Base-by-base conservation (phyloP, 2,888 invertebrate species). In the Adelognathus sp. region DNA sequence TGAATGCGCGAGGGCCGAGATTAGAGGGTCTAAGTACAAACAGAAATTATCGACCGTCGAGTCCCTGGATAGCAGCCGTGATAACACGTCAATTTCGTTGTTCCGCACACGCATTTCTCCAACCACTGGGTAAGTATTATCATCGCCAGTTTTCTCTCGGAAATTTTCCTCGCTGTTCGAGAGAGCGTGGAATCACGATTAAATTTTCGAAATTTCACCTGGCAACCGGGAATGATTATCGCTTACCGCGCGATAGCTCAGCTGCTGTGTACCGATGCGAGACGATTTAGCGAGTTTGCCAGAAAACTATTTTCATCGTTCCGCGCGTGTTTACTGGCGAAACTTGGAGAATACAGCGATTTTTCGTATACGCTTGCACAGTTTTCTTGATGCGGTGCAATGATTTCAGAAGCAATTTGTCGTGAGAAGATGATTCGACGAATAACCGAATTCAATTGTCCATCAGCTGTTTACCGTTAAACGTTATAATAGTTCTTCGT, bases 231-330 rank as follows among this genome's bases (percentile, higher is more conserved):
- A 16, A 39, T 63, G 50, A 52, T 58, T 58, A 60, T 71, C 54
- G 63, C 50, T 61, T 29, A 31, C 33, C 9, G 24, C 7, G n/a
- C n/a, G 24, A 21, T 4, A 29, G 41, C 27, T 33, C 27, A 29
- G 27, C 56, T 31, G 16, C 52, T 56, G 24, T 61, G 41, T 33
- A 11, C n/a, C 33, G 14, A 33, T 11, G 7, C 54, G 14, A 36
- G 44, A 63, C 54, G 39, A 21, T 66, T 36, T 7, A 4, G 24
- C 66, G 16, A 14, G 76, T 44, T 60, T 72, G 71, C 71, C 71
- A 67, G 71, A 76, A 76, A 67, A 76, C 71, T 76, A 76, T 76
- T 76, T 76, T 67, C 60, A 71, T 66, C 76, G 31, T 11, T n/a
- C n/a, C n/a, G n/a, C n/a, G 31, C 27, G 50, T 63, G 52, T 75